These are phyloP conservation scores for Gadopsis marmoratus DNA, from an alignment of 2,797 vertebrate species.

Conservation along the genomic window DNA sequence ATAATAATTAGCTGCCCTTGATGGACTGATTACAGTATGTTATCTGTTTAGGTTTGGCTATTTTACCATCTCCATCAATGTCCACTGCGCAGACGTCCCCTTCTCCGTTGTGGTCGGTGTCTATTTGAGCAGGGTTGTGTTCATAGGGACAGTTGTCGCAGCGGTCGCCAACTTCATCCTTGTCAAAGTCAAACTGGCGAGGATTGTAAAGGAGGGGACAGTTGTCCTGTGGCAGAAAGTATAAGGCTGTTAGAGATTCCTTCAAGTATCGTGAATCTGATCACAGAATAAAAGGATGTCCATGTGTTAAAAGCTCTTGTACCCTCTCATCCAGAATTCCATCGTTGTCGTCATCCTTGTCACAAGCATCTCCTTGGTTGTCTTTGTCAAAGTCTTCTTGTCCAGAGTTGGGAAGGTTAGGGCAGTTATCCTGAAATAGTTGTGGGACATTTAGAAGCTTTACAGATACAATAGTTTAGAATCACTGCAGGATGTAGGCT, in stretches of 20 bases:
- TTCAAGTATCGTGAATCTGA: neutral
- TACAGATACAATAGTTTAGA: neutral
- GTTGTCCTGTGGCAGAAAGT: constrained; percentile 89
- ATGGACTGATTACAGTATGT: neutral
- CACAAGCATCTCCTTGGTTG: constrained; percentile 96
- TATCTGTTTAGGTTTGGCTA: neutral
- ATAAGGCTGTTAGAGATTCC: neutral
- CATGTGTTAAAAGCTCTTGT: constrained; percentile 19
- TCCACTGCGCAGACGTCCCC: constrained; percentile 96
- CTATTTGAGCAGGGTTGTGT: constrained; percentile 96
- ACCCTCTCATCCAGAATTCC: constrained; percentile 95
- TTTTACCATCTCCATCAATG: constrained; percentile 98
- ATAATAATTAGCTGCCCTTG: neutral
- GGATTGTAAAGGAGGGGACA: constrained; percentile 97
- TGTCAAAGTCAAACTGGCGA: constrained; percentile 96
- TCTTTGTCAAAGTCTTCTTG: constrained; percentile 99
- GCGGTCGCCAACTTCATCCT: constrained; percentile 97
- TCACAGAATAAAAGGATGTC: neutral
- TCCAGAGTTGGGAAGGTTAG: constrained; percentile 95
- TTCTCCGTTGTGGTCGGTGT: constrained; percentile 95
- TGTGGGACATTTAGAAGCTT: neutral
- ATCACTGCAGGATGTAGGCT: neutral
- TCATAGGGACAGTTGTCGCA: constrained; percentile 98
- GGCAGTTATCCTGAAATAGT: constrained; percentile 93
- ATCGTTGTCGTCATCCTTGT: constrained; percentile 97